phyloP scores from a whole-genome alignment of 2,113 vertebrate species.

The Amblyopsis rosae region DNA sequence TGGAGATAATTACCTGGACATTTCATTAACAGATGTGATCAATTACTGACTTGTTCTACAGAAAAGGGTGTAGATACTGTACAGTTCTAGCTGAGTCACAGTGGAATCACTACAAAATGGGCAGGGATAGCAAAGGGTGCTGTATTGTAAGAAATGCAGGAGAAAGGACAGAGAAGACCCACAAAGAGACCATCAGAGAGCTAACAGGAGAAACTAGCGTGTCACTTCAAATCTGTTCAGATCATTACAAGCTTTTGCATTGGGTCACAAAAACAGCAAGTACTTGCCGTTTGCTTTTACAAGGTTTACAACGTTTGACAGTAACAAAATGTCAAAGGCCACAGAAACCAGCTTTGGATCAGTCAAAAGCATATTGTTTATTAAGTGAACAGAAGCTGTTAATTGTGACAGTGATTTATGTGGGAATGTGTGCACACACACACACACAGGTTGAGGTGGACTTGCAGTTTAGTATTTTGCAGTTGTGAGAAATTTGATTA shows the following conservation, averaged over 20 bases:
- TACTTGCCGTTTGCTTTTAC: constrained; percentile 1
- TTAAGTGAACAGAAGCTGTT: constrained; percentile 47
- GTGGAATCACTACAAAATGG: not conserved
- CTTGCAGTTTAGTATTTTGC: constrained; percentile 5
- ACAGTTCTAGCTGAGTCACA: too few relatives aligned
- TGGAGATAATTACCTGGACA: not conserved
- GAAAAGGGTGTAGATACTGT: too few relatives aligned
- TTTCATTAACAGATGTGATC: too few relatives aligned
- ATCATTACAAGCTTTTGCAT: constrained; percentile 7
- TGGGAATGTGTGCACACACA: constrained; percentile 44
- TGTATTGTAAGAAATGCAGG: constrained; percentile 12
- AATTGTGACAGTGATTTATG: constrained; percentile 24
- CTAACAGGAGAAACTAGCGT: constrained; percentile 2
- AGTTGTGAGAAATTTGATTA: too few relatives aligned
- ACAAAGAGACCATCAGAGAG: constrained; percentile 44
- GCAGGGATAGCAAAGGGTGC: not conserved
- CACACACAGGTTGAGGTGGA: constrained; percentile 9
- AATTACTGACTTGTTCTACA: too few relatives aligned
- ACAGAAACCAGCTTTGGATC: not conserved
- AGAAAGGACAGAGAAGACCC: constrained; percentile 63
- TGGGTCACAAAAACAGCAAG: constrained; percentile 38
- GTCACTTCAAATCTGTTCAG: constrained; percentile 63
- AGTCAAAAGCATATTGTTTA: constrained; percentile 4
- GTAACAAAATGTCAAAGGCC: too few relatives aligned
- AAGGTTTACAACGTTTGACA: too few relatives aligned